Evolutionary conservation across 2,888 invertebrate species (phyloP), one percentile per base, ranked within the genome.

Genomic region (Lepidochrysops patricia): DNA sequence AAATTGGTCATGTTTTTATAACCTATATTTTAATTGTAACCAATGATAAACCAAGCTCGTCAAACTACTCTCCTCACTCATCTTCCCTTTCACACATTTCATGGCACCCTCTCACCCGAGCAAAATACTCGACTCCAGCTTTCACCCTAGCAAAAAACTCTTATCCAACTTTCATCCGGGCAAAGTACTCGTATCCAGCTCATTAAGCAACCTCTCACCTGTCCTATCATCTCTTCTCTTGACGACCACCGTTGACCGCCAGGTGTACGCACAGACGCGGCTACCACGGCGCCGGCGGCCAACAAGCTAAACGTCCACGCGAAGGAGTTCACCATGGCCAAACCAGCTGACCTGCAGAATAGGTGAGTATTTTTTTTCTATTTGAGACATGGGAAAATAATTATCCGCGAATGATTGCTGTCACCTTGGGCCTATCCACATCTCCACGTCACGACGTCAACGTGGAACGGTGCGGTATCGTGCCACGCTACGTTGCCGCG

Each of bases 321-420:
- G 63, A 96, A 96, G 90, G 96, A 96, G 90, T 96, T 97, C 89
- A 94, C 94, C 73, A 95, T 95, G 94, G 92, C 92, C 78, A 92
- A 91, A 84, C 91, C 91, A 49, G 79, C 90, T 74, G 89, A 89
- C 72, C 80, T 84, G 68, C 85, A 89, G 68, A 82, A 79, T 81
- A 83, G 88, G 89, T 88, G 70, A 86, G 87, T 74, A 60, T 35
- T 59, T 23, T 34, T 58, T 57, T 63, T 49, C 26, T 48, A 7
- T 56, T 9, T n/a, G n/a, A n/a, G n/a, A n/a, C n/a, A n/a, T n/a
- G n/a, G n/a, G n/a, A n/a, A n/a, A n/a, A n/a, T n/a, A n/a, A n/a
- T n/a, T n/a, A n/a, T n/a, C n/a, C n/a, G n/a, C n/a, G n/a, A n/a
- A n/a, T n/a, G n/a, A n/a, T n/a, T n/a, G n/a, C n/a, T n/a, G n/a